phyloP scores from a whole-genome alignment of 2,797 vertebrate genomes.

The Sparidentex hasta region DNA sequence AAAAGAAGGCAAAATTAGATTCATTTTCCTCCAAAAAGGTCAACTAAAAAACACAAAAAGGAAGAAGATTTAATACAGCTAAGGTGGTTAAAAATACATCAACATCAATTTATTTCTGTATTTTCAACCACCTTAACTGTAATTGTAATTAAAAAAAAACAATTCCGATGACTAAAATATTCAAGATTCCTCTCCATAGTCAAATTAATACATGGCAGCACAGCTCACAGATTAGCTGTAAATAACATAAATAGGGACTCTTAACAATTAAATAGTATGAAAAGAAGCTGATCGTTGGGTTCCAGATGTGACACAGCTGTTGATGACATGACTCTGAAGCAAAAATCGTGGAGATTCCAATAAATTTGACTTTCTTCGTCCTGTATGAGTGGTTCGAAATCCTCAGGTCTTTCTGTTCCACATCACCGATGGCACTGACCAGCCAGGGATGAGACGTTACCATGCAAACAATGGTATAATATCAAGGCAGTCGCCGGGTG shows the following conservation, averaged over 20 bases:
- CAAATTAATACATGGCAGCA: conserved; percentile 29
- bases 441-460: conserved; percentile 57
- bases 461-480: conserved; percentile 66
- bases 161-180: background rate
- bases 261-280: conserved; percentile 55
- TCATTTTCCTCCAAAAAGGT: conserved; percentile 21
- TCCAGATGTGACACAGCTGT: conserved; percentile 39
- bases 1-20: background rate
- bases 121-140: conserved; percentile 17
- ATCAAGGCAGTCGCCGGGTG: conserved; percentile 61
- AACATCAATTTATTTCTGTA: conserved; percentile 19
- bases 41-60: conserved; percentile 24
- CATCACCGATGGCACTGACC: conserved; percentile 49
- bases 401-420: conserved; percentile 54
- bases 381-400: conserved; percentile 37
- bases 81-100: conserved; percentile 9
- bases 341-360: conserved; percentile 26
- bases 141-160: background rate
- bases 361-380: conserved; percentile 42
- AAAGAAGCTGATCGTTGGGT: conserved; percentile 47
- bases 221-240: conserved; percentile 7
- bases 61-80: background rate
- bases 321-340: conserved; percentile 35
- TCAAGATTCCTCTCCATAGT: background rate
- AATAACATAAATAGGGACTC: conserved; percentile 70